phyloP scores from a whole-genome alignment of 2,113 vertebrate genomes.

The Rutilus rutilus region DNA sequence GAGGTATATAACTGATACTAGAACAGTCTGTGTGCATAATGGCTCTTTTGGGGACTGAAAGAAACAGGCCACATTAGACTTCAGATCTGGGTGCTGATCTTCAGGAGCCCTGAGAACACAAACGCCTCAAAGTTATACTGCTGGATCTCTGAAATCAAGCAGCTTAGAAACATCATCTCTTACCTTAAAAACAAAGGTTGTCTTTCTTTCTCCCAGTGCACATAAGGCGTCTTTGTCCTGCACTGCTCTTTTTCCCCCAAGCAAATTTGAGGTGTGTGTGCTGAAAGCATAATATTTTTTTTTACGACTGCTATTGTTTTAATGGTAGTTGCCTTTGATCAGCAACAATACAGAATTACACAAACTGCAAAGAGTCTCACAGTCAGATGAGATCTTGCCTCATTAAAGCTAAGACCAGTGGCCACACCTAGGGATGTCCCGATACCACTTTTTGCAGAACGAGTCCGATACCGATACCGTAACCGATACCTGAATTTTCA shows the following conservation, averaged over 20 bases:
- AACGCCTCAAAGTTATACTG: not conserved
- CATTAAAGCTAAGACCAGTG: not conserved
- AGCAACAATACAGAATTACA: not conserved
- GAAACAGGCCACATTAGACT: not conserved
- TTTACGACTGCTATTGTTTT: not conserved
- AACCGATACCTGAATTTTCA: too few species aligned
- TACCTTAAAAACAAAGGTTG: constrained; percentile 31
- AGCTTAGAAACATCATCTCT: constrained; percentile 24
- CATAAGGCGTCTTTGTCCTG: constrained; percentile 6
- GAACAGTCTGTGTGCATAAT: not conserved
- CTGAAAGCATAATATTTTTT: not conserved
- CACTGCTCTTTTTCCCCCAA: not conserved
- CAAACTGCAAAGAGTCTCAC: not conserved
- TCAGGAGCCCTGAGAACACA: constrained; percentile 5
- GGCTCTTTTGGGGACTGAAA: not conserved
- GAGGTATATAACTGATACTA: constrained; percentile 75
- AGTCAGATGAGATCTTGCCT: not conserved
- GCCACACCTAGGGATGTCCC: too few species aligned
- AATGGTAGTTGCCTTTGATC: not conserved
- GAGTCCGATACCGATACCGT: too few species aligned
- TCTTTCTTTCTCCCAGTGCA: not conserved
- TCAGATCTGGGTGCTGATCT: constrained; percentile 8
- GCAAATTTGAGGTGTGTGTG: not conserved
- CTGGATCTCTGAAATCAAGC: not conserved
- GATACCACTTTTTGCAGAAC: too few species aligned